A percentile compares a stretch with the other conserved stretches of the same genome.
These are phyloP conservation scores for Pitta sordida DNA, from an alignment of 2,113 vertebrate genomes.

Conservation along the genomic window DNA sequence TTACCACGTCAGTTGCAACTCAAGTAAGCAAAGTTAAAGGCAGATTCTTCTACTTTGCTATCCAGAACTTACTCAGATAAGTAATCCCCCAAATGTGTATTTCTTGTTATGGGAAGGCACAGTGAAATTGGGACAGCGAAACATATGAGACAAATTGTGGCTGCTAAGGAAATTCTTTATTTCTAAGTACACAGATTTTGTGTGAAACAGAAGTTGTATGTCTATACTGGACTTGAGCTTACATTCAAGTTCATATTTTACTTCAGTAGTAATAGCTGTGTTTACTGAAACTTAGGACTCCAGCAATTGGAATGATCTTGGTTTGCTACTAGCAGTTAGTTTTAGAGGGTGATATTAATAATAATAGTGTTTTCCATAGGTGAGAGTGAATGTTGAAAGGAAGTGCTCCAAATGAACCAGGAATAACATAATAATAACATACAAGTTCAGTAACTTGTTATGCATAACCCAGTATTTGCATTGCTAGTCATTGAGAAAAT, in stretches of 20 bases:
- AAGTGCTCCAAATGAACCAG: neutral
- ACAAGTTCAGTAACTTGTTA: constrained; percentile 13
- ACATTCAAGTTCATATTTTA: constrained; percentile 8
- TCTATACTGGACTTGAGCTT: neutral
- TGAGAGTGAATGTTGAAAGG: constrained; percentile 14
- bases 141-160: neutral
- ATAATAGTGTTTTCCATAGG: neutral
- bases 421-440: constrained; percentile 17
- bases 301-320: constrained; percentile 27
- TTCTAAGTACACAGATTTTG: neutral
- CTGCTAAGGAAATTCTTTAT: neutral
- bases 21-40: neutral
- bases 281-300: neutral
- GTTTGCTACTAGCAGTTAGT: neutral
- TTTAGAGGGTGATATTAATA: constrained; percentile 23
- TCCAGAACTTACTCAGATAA: neutral
- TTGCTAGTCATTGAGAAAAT: constrained; percentile 39
- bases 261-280: neutral
- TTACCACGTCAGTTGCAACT: neutral
- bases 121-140: neutral
- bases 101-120: neutral
- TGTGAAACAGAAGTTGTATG: neutral
- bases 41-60: neutral
- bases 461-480: neutral
- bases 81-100: neutral